A percentile compares a stretch with the other conserved stretches of the same genome.
Evolutionary conservation across 2,113 vertebrate species (phyloP).

Genomic region (Leuciscus idus): DNA sequence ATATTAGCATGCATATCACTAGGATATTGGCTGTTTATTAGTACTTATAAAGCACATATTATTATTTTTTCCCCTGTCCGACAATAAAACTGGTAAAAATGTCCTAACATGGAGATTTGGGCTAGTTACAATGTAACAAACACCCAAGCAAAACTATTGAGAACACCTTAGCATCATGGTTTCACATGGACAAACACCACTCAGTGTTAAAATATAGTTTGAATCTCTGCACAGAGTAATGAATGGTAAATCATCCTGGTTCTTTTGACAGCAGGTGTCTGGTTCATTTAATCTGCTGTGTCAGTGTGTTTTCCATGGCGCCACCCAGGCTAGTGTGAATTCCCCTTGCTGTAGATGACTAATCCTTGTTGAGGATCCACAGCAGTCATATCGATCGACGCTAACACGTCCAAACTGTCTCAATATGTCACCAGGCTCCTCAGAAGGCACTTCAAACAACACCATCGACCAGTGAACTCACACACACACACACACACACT

Average conservation of each 20-base stretch:
- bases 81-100: background rate
- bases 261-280: constrained; percentile 28
- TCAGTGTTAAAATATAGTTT: background rate
- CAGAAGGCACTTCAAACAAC: constrained; percentile 46
- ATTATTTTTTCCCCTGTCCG: too few relatives aligned
- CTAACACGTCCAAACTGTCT: constrained; percentile 46
- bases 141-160: background rate
- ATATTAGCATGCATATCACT: too few relatives aligned
- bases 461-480: constrained; percentile 26
- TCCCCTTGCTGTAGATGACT: constrained; percentile 37
- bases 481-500: constrained; percentile 28
- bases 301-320: constrained; percentile 17
- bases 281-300: constrained; percentile 28
- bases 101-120: background rate
- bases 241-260: background rate
- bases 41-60: too few relatives aligned
- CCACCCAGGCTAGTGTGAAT: background rate
- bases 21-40: too few relatives aligned
- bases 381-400: constrained; percentile 42
- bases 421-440: constrained; percentile 46
- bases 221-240: background rate
- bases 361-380: constrained; percentile 42
- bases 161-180: background rate
- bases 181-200: background rate
- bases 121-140: background rate